phyloP scores from a whole-genome alignment of 2,888 invertebrate species.

The Euphydryas editha region DNA sequence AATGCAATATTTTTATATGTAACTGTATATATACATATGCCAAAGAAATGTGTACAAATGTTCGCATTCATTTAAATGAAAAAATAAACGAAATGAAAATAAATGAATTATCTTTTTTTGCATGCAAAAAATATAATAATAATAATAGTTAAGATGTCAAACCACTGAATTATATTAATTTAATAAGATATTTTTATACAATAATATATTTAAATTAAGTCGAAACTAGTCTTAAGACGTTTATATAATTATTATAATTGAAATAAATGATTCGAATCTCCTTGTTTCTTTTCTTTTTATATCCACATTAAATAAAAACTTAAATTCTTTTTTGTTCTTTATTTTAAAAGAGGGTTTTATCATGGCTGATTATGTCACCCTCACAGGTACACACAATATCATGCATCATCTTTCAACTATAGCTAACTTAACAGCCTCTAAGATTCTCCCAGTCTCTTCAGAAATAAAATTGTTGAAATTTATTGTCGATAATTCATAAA shows the following conservation, averaged over 20 bases:
- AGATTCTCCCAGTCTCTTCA: too few relatives aligned
- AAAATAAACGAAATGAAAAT: constrained; percentile 46
- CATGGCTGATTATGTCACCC: too few relatives aligned
- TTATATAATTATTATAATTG: constrained; percentile 54
- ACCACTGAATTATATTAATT: constrained; percentile 57
- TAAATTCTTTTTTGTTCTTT: not conserved
- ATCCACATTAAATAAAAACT: too few relatives aligned
- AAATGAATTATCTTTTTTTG: constrained; percentile 58
- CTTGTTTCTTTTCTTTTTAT: constrained; percentile 32
- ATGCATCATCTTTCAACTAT: too few relatives aligned
- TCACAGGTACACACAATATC: too few relatives aligned
- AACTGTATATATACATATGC: constrained; percentile 48
- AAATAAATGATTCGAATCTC: constrained; percentile 46
- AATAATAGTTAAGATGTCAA: constrained; percentile 45
- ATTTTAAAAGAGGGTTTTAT: too few relatives aligned
- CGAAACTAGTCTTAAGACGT: constrained; percentile 75
- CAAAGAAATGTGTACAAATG: constrained; percentile 75
- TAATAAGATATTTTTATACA: constrained; percentile 51
- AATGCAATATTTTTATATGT: constrained; percentile 27
- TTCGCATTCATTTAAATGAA: constrained; percentile 51
- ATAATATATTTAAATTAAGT: constrained; percentile 50
- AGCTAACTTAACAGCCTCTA: too few relatives aligned
- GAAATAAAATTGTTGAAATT: too few relatives aligned
- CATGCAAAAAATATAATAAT: constrained; percentile 56
- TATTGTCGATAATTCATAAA: too few relatives aligned